Base-by-base conservation (phyloP, 2,888 invertebrate genomes). In the Nomada ruficornis region DNA sequence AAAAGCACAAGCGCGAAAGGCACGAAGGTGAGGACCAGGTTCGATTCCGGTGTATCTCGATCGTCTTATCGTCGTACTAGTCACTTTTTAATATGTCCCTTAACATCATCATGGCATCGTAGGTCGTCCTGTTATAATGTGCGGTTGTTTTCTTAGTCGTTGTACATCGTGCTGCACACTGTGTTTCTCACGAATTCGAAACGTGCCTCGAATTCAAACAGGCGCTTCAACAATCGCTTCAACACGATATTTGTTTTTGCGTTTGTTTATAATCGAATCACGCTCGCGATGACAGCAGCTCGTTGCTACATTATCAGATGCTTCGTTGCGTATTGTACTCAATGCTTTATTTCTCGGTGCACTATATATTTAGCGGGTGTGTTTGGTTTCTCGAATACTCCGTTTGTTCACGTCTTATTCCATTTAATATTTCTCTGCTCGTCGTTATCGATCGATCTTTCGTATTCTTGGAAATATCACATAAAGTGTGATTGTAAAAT, bases 1-100 rank as follows among this genome's bases (percentile, higher is more conserved):
- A 93, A 91, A 94, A 93, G 85, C 93, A 94, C 87, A 94, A 93
- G 90, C 92, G 93, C 63, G 93, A 93, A 85, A 88, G 91, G 67
- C 91, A 91, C 80, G 92, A 93, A 93, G 94, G 93, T 94, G 90
- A 93, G 92, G 82, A 68, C 60, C 67, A 77, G 73, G 69, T 23
- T 69, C 47, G 69, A 60, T 42, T 82, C 47, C 77, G 76, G 60
- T 63, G 79, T 70, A 77, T 86, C 76, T 82, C 63, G 52, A n/a
- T 18, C 73, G 80, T 81, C 60, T 73, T 69, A 52, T 57, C 73
- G 67, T 74, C 72, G 55, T 77, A 77, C 47, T 75, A 54, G 65
- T 78, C 60, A 64, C 75, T 60, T 62, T 78, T 62, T 52, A 59
- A 42, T 73, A 62, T 78, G 18, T 71, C 20, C 47, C 44, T 50